A percentile compares a stretch with the other conserved stretches of the same genome.
Conservation (phyloP, 2,888 invertebrate genomes). For the Pseudoips prasinana region DNA sequence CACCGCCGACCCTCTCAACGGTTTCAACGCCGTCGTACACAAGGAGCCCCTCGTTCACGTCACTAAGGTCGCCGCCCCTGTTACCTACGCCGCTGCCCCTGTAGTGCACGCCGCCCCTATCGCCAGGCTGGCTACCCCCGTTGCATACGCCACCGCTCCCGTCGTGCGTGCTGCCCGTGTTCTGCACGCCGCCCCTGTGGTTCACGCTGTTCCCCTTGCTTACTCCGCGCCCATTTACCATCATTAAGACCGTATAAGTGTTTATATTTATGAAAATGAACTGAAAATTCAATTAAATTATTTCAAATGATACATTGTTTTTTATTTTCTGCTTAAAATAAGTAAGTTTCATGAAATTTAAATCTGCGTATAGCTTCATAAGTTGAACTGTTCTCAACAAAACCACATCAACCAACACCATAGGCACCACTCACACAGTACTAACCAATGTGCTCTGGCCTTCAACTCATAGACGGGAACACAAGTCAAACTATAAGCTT, state of each 20-base stretch:
- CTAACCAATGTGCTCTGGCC: too few species aligned
- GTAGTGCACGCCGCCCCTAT: constrained; percentile 31
- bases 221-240: constrained; percentile 84
- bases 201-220: background rate
- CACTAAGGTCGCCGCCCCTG: constrained; percentile 24
- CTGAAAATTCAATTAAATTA: background rate
- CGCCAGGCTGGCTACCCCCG: constrained; percentile 45
- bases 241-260: constrained; percentile 64
- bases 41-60: constrained; percentile 57
- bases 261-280: constrained; percentile 54
- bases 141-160: constrained; percentile 34
- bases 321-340: too few species aligned
- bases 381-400: too few species aligned
- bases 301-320: too few species aligned
- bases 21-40: constrained; percentile 82
- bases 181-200: constrained; percentile 28
- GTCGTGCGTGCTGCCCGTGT: constrained; percentile 49
- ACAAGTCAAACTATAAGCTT: too few species aligned
- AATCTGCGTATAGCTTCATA: too few species aligned
- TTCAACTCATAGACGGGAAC: too few species aligned
- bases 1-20: constrained; percentile 69
- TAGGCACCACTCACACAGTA: too few species aligned
- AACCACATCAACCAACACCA: too few species aligned
- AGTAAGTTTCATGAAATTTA: too few species aligned
- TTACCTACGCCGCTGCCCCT: constrained; percentile 38